A percentile compares a stretch with the other conserved stretches of the same genome.
These are phyloP conservation scores for Mellivora capensis DNA, from an alignment of 2,113 vertebrate genomes.

Conservation along the genomic window DNA sequence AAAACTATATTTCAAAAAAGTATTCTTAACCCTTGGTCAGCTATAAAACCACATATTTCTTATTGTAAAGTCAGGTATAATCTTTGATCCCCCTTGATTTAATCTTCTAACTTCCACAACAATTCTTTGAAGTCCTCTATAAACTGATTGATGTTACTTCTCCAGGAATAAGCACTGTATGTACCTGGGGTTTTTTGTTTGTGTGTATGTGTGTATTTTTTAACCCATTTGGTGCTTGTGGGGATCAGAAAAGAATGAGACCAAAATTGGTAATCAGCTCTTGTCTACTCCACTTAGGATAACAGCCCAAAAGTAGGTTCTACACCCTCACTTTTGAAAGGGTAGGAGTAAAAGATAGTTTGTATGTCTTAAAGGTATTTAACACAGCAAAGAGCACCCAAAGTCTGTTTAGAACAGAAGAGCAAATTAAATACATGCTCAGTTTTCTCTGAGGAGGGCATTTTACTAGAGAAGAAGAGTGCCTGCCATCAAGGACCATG, in stretches of 20 bases:
- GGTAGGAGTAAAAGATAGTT: neutral
- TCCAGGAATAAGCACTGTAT: neutral
- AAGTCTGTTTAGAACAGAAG: neutral
- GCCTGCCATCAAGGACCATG: neutral
- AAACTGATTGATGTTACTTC: neutral
- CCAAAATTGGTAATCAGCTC: neutral
- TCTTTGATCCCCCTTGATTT: constrained; percentile 8
- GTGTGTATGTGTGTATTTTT: neutral
- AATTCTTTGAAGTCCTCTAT: neutral
- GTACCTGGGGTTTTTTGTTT: neutral
- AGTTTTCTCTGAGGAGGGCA: neutral
- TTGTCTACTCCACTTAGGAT: neutral
- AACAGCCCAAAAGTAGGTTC: neutral
- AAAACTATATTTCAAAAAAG: constrained; percentile 4
- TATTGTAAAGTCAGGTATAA: neutral
- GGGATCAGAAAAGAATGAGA: neutral
- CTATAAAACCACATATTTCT: neutral
- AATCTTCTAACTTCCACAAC: neutral
- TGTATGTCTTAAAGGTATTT: neutral
- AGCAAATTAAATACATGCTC: neutral
- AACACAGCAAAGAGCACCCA: neutral
- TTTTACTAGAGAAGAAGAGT: neutral
- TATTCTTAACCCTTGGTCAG: neutral
- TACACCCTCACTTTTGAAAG: neutral
- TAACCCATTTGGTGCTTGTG: neutral